Conservation (phyloP, 2,113 vertebrate species). For the Brevimyrus niger region DNA sequence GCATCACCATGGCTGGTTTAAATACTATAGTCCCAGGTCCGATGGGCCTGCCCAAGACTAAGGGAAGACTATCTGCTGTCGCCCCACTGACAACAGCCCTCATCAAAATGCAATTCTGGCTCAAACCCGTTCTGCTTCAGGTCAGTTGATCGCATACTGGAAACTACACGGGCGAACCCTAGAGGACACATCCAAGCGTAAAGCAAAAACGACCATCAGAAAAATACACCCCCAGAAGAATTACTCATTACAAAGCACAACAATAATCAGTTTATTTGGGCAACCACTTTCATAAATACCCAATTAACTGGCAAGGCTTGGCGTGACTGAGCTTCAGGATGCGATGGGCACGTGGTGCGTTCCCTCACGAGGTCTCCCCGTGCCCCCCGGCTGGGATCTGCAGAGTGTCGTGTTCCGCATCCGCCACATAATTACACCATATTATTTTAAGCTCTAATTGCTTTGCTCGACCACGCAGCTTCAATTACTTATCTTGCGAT, state of each 20-base stretch:
- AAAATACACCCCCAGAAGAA: not conserved
- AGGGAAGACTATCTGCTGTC: not conserved
- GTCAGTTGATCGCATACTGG: not conserved
- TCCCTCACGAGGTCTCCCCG: not conserved
- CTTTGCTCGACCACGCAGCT: conserved; percentile 18
- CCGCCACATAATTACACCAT: conserved; percentile 24
- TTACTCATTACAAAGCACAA: not conserved
- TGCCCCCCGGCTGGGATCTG: not conserved
- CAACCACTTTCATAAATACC: not conserved
- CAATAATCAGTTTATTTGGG: not conserved
- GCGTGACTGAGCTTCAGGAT: not conserved
- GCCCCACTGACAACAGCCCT: not conserved
- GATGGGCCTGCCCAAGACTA: not conserved
- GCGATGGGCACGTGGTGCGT: not conserved
- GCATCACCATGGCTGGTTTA: not conserved
- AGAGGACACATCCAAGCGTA: not conserved
- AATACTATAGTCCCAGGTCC: not conserved
- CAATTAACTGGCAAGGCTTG: not conserved
- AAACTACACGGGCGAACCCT: not conserved
- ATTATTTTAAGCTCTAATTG: conserved; percentile 34
- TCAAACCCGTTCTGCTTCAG: not conserved
- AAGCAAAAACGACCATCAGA: not conserved
- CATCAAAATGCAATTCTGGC: not conserved
- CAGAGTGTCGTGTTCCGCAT: not conserved
- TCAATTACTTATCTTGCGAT: conserved; percentile 29